These are phyloP conservation scores for Melieria omissa DNA, from an alignment of 2,888 invertebrate genomes.

Conservation along the genomic window DNA sequence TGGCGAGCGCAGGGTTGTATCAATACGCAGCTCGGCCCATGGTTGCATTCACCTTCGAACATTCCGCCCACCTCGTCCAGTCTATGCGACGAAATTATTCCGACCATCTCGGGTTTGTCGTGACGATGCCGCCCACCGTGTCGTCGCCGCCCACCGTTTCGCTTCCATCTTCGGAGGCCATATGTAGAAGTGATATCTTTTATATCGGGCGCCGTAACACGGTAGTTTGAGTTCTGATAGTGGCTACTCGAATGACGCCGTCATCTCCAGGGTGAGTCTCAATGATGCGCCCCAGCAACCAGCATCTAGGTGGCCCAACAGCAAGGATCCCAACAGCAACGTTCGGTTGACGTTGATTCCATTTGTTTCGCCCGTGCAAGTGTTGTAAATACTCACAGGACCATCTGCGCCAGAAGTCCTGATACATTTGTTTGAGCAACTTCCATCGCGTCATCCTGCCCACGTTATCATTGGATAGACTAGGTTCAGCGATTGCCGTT, in stretches of 20 bases:
- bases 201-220: no score
- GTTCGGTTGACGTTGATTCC: no score
- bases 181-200: no score
- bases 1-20: background rate
- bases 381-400: background rate
- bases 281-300: no score
- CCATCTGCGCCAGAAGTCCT: slow-evolving; percentile 15
- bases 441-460: background rate
- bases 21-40: no score
- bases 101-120: background rate
- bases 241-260: no score
- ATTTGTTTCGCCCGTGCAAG: slow-evolving; percentile 1
- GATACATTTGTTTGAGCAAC: slow-evolving; percentile 1
- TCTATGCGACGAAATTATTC: slow-evolving; percentile 4
- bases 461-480: background rate
- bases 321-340: no score
- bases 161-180: no score
- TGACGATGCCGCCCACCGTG: background rate
- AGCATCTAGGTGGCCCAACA: no score
- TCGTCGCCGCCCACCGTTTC: background rate
- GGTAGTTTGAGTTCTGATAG: no score
- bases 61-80: slow-evolving; percentile 11
- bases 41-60: background rate
- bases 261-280: no score
- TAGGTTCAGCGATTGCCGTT: background rate